Conservation (phyloP, 2,888 invertebrate species). For the Trichopria drosophilae region DNA sequence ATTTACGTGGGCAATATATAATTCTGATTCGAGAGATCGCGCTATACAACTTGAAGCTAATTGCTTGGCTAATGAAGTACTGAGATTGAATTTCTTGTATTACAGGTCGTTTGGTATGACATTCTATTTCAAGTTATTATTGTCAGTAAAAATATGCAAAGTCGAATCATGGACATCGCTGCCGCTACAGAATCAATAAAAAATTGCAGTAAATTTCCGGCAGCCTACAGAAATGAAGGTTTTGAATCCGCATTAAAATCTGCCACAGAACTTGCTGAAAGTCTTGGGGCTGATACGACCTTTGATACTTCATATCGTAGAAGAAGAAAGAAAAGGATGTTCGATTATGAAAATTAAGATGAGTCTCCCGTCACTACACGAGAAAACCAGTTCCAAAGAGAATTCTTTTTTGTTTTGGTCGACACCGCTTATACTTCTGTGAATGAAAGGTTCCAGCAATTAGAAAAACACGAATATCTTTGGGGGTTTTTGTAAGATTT, state of each 20-base stretch:
- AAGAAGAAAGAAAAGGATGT: constrained; percentile 4
- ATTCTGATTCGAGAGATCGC: not conserved
- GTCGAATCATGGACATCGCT: constrained; percentile 5
- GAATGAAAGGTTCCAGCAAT: constrained; percentile 11
- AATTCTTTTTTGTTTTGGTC: constrained; percentile 2
- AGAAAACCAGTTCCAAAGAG: constrained; percentile 11
- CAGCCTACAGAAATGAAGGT: constrained; percentile 7
- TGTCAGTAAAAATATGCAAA: constrained; percentile 8
- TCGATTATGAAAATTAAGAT: too few relatives aligned
- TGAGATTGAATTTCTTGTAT: constrained; percentile 2
- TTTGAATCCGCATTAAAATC: constrained; percentile 8
- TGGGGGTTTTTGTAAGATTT: constrained; percentile 18
- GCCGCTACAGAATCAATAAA: constrained; percentile 1
- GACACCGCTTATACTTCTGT: constrained; percentile 6
- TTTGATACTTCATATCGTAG: constrained; percentile 7
- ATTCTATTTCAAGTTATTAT: constrained; percentile 9
- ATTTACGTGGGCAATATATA: constrained; percentile 22
- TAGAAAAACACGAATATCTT: constrained; percentile 9
- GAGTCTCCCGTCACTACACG: constrained; percentile 3
- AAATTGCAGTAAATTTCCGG: constrained; percentile 3
- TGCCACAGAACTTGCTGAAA: constrained; percentile 9
- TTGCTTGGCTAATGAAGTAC: not conserved
- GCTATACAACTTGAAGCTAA: constrained; percentile 1
- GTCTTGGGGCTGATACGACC: constrained; percentile 5
- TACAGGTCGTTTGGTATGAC: constrained; percentile 2